phyloP scores from a whole-genome alignment of 2,888 invertebrate genomes.

The Tenthredo amoena region DNA sequence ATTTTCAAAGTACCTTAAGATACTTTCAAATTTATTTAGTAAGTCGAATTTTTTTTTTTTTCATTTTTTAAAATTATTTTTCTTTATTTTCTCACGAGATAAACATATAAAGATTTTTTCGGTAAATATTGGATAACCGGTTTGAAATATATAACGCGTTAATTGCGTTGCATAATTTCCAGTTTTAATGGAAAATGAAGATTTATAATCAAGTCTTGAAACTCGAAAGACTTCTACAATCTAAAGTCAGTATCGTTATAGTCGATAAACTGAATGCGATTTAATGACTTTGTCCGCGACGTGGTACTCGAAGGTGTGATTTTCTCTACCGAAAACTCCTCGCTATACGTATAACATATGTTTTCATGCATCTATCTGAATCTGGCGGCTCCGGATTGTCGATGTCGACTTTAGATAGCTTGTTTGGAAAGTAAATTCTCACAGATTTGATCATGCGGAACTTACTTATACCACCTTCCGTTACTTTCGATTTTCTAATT shows the following conservation, averaged over 20 bases:
- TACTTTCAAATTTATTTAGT: background rate
- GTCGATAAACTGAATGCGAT: background rate
- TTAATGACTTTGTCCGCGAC: background rate
- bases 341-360: background rate
- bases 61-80: background rate
- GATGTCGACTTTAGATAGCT: background rate
- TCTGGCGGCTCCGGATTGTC: background rate
- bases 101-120: background rate
- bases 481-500: conserved; percentile 14
- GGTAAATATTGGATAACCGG: background rate
- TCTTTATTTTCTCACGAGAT: background rate
- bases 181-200: background rate
- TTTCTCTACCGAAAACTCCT: background rate
- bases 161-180: background rate
- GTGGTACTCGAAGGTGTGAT: too few relatives aligned
- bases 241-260: too few relatives aligned
- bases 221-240: too few relatives aligned
- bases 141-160: background rate
- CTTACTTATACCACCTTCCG: background rate
- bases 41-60: background rate
- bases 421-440: conserved; percentile 43
- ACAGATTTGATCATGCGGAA: conserved; percentile 22
- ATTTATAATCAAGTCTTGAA: background rate
- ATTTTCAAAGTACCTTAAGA: background rate
- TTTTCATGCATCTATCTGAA: background rate